A percentile compares a stretch with the other conserved stretches of the same genome.
phyloP scores from a whole-genome alignment of 2,113 vertebrate species.

The Anseranas semipalmata region DNA sequence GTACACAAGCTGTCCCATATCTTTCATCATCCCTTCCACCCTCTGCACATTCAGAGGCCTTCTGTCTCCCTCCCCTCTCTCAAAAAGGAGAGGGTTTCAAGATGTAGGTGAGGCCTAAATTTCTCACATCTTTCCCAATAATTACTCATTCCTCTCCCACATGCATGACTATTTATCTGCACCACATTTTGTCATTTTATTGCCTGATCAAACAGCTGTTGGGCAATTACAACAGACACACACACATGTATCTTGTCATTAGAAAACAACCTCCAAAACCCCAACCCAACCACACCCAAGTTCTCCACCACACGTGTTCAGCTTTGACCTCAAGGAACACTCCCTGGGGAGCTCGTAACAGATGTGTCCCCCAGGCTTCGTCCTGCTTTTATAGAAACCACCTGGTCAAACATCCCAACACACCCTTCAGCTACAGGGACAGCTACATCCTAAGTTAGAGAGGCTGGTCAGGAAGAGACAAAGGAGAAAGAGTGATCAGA shows the following conservation, averaged over 20 bases:
- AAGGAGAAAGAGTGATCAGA: not conserved
- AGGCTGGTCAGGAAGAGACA: not conserved
- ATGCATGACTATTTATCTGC: not conserved
- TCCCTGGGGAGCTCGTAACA: not conserved
- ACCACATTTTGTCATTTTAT: conserved; percentile 27
- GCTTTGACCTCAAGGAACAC: not conserved
- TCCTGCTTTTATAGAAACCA: not conserved
- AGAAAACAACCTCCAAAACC: not conserved
- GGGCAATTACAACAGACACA: conserved; percentile 7
- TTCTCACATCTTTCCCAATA: not conserved
- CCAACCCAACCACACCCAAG: not conserved
- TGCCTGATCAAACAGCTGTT: conserved; percentile 32
- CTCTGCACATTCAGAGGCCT: not conserved
- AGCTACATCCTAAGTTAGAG: not conserved
- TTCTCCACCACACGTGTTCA: conserved; percentile 2
- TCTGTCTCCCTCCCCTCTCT: not conserved
- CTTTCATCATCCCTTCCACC: not conserved
- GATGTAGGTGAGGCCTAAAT: not conserved
- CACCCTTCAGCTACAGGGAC: not conserved
- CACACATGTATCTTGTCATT: conserved; percentile 28
- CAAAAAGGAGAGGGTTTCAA: not conserved
- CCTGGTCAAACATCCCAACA: not conserved
- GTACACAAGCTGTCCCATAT: not conserved
- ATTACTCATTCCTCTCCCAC: conserved; percentile 12
- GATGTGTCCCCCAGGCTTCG: not conserved